Evolutionary conservation across 2,888 invertebrate species (phyloP).

Genomic region (Zele albiditarsus): DNA sequence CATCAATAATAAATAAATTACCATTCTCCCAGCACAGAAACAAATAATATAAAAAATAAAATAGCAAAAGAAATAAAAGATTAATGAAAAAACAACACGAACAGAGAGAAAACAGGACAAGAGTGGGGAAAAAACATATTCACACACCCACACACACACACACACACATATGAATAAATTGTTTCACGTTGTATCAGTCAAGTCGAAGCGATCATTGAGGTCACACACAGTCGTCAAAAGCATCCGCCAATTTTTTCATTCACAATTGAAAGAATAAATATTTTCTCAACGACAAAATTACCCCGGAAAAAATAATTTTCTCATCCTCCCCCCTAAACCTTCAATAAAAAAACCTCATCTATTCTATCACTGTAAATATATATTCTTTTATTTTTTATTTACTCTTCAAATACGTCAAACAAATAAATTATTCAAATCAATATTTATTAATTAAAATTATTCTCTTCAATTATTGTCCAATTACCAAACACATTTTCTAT

Average conservation of each 20-base stretch:
- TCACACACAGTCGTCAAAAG: neutral
- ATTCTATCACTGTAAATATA: too few species aligned
- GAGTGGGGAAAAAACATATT: conserved; percentile 18
- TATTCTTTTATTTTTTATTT: too few species aligned
- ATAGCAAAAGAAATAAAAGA: neutral
- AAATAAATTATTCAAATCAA: too few species aligned
- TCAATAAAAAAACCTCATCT: too few species aligned
- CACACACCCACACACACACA: neutral
- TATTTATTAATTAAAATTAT: too few species aligned
- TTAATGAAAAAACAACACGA: neutral
- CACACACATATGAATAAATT: conserved; percentile 23
- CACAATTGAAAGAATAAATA: neutral
- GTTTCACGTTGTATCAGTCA: conserved; percentile 42
- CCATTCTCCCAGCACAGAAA: too few species aligned
- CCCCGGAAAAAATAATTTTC: neutral
- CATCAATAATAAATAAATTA: too few species aligned
- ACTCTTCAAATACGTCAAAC: too few species aligned
- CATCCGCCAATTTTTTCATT: conserved; percentile 4
- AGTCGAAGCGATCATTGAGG: conserved; percentile 29
- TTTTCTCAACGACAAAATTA: neutral
- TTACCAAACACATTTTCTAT: too few species aligned
- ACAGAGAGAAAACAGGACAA: conserved; percentile 10
- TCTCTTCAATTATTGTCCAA: too few species aligned
- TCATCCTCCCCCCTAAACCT: neutral
- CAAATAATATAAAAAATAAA: neutral